Evolutionary conservation across 2,888 invertebrate genomes (phyloP).

Genomic region (Apoderus coryli): DNA sequence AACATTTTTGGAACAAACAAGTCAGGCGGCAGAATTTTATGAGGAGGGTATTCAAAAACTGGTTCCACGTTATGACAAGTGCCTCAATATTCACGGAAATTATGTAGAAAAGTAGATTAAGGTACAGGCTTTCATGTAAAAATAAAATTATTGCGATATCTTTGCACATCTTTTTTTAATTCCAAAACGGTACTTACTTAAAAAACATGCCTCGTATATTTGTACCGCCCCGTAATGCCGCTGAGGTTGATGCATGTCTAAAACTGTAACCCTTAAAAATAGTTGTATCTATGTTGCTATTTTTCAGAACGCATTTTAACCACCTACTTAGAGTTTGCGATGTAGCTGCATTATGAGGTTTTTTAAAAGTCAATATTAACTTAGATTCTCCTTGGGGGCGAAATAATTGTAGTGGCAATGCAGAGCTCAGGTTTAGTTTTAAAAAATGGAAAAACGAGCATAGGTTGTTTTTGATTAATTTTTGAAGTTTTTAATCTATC

Average conservation of each 20-base stretch:
- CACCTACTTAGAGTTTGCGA: neutral
- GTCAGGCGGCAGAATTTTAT: no score
- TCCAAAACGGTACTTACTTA: no score
- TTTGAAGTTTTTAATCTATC: conserved; percentile 11
- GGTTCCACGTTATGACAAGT: no score
- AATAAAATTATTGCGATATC: no score
- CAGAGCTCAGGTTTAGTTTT: neutral
- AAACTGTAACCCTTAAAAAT: neutral
- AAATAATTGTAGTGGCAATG: neutral
- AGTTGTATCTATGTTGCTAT: neutral
- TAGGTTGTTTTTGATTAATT: conserved; percentile 7
- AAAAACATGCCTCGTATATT: neutral
- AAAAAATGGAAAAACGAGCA: conserved; percentile 5
- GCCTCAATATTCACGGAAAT: no score
- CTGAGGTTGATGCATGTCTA: conserved; percentile 1
- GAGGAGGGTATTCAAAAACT: no score
- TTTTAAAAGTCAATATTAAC: conserved; percentile 1
- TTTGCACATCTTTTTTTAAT: no score
- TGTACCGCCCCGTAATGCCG: neutral
- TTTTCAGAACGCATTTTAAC: neutral
- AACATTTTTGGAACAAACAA: no score
- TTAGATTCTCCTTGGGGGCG: neutral
- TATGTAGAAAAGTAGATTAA: no score
- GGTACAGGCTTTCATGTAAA: no score
- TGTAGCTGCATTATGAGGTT: neutral